phyloP scores from a whole-genome alignment of 2,797 vertebrate genomes.

The Diglossa cyanea region DNA sequence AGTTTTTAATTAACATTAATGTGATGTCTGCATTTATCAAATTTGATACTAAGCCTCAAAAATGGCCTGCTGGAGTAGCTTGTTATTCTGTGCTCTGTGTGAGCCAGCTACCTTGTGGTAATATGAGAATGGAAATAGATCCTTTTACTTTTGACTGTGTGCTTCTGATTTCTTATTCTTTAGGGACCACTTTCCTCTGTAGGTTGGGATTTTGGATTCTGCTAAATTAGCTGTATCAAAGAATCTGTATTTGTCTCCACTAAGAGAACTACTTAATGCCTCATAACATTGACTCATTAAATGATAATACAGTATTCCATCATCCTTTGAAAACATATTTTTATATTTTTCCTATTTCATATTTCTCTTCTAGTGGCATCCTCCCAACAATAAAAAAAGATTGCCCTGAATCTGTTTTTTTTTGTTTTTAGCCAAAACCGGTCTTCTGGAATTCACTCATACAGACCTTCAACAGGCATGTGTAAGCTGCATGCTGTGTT shows the following conservation, averaged over 20 bases:
- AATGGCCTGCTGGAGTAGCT: background rate
- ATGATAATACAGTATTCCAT: background rate
- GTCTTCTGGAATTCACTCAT: background rate
- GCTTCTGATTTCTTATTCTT: background rate
- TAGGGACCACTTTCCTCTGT: background rate
- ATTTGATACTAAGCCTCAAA: background rate
- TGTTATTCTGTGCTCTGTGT: background rate
- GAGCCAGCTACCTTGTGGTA: background rate
- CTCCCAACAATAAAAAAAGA: background rate
- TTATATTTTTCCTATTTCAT: background rate
- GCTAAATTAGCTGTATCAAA: background rate
- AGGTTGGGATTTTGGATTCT: background rate
- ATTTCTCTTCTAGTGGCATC: background rate
- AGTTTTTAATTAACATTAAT: background rate
- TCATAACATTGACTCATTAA: background rate
- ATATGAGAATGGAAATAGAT: background rate
- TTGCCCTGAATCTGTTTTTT: background rate
- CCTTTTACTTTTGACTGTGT: background rate
- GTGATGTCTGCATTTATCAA: background rate
- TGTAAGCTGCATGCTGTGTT: background rate
- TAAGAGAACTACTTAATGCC: background rate
- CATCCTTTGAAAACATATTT: background rate
- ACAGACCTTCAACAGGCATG: background rate
- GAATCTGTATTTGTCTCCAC: background rate
- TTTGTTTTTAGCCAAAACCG: background rate